Evolutionary conservation across 2,888 invertebrate genomes (phyloP).

Genomic region (Parasteatoda lunata): DNA sequence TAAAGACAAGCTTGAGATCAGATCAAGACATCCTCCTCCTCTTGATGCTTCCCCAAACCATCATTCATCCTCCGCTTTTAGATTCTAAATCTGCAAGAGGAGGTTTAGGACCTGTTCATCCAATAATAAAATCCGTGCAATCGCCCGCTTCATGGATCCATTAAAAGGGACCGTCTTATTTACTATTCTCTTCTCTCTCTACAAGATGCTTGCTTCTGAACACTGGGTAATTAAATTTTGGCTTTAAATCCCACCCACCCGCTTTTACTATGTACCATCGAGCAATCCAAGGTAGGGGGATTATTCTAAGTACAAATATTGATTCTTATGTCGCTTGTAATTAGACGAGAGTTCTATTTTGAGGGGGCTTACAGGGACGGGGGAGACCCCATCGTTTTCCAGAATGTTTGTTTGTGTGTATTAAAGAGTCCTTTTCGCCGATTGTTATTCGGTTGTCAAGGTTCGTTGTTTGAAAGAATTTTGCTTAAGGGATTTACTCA

Average conservation of each 20-base stretch:
- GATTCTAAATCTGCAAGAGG: not conserved
- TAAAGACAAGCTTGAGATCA: not conserved
- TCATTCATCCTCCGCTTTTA: not conserved
- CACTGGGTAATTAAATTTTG: slow-evolving; percentile 63
- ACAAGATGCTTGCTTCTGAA: slow-evolving; percentile 1
- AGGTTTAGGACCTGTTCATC: slow-evolving; percentile 18
- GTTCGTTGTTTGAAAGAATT: slow-evolving; percentile 17
- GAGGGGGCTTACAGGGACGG: not conserved
- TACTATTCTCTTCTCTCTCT: not conserved
- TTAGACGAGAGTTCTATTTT: slow-evolving; percentile 64
- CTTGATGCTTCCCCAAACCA: not conserved
- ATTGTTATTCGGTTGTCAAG: slow-evolving; percentile 45
- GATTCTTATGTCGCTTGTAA: slow-evolving; percentile 65
- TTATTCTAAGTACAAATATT: slow-evolving; percentile 66
- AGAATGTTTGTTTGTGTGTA: slow-evolving; percentile 51
- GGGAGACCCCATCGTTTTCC: not conserved
- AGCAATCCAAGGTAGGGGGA: slow-evolving; percentile 38
- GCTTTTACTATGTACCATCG: not conserved
- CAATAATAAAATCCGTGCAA: slow-evolving; percentile 62
- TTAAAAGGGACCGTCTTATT: slow-evolving; percentile 44
- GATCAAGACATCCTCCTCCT: not conserved
- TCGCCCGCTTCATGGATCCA: slow-evolving; percentile 48
- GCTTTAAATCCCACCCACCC: slow-evolving; percentile 55
- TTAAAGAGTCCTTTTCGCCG: slow-evolving; percentile 48
- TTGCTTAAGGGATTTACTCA: not conserved